A percentile compares a stretch with the other conserved stretches of the same genome.
phyloP scores from a whole-genome alignment of 1,140 invertebrate species.

The Cataglyphis hispanica region DNA sequence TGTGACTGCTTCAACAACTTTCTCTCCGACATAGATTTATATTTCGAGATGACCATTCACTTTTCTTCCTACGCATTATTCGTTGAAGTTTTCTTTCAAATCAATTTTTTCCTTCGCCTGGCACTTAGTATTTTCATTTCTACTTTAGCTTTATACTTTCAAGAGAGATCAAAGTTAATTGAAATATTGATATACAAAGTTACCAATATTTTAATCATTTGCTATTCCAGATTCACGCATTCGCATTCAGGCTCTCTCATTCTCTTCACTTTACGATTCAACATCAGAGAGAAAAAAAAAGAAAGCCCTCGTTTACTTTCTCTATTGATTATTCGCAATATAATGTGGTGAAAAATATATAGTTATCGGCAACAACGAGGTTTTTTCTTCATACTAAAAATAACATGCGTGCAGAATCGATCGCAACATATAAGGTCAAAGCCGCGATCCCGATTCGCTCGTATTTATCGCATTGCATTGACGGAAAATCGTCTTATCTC shows the following conservation, averaged over 20 bases:
- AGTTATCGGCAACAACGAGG: not conserved
- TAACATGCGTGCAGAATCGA: not conserved
- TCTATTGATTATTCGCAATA: not conserved
- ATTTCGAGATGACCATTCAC: not conserved
- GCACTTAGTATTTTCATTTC: no score
- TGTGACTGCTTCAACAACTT: slow-evolving; percentile 4
- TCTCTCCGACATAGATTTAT: slow-evolving; percentile 36
- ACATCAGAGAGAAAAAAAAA: not conserved
- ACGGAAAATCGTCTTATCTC: slow-evolving; percentile 60
- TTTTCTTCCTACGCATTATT: not conserved
- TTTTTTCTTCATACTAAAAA: not conserved
- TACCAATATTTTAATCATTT: no score
- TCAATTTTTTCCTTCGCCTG: no score
- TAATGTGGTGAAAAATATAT: not conserved
- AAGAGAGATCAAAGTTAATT: no score
- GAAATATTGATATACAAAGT: no score
- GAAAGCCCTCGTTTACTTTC: not conserved
- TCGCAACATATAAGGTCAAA: slow-evolving; percentile 26
- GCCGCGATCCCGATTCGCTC: not conserved
- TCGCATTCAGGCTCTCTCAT: not conserved
- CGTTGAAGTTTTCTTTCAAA: not conserved
- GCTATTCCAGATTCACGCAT: not conserved
- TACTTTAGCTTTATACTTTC: no score
- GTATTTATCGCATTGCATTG: slow-evolving; percentile 16
- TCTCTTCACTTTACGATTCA: not conserved